Evolutionary conservation across 2,888 invertebrate genomes (phyloP), one percentile per base, ranked within the genome.

Genomic region (Sesamia inferens): DNA sequence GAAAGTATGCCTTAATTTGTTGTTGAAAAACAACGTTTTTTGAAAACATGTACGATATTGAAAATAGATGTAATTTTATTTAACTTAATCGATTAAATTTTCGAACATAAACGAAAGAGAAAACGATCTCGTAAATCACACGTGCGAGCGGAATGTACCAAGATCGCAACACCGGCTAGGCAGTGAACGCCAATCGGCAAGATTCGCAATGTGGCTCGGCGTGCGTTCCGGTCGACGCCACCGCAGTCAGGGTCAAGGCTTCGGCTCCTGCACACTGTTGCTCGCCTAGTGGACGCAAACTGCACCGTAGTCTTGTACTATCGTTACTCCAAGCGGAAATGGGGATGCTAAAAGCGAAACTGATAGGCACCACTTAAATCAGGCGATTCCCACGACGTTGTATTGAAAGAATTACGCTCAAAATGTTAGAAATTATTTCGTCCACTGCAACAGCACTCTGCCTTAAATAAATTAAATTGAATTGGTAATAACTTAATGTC

Each of bases 181-280:
- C 89, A 87, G 87, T 90, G 90, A 90, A 90, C 90, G 92, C 92
- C 93, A 93, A 93, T 93, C 92, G 92, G 90, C 93, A 91, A 94
- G 93, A 94, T 93, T 94, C 92, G 93, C 94, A 92, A 91, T 93
- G 93, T 92, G 89, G 92, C 92, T 92, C 92, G 92, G 93, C 92
- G 94, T 92, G 93, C 96, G 95, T 95, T 95, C 94, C 95, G 96
- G 96, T 96, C 96, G 96, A 92, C 96, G 96, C 95, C 96, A 95
- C 94, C 95, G 93, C 92, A 92, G 90, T 94, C 95, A 96, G 96
- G 96, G 95, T 96, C 96, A 96, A 96, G 96, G 96, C 94, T 95
- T 95, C 90, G 90, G 89, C 92, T 94, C 92, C 94, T 94, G 92
- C 93, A 90, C 91, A 88, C 90, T 93, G 90, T 93, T 94, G 94